Evolutionary conservation across 2,113 vertebrate genomes (phyloP).

Genomic region (Pitta sordida): DNA sequence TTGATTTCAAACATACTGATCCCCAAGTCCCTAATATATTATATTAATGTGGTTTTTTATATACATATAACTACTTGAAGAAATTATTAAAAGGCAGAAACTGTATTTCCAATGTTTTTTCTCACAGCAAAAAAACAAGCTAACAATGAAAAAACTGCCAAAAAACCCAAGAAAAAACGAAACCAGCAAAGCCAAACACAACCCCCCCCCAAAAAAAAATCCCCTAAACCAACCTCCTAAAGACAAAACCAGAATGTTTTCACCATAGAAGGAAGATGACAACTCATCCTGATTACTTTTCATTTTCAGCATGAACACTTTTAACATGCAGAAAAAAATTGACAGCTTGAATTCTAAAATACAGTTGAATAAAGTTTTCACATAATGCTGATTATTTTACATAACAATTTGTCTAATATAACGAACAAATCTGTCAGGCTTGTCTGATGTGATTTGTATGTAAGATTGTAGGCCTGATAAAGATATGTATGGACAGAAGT

Average conservation of each 20-base stretch:
- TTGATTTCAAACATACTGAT: not conserved
- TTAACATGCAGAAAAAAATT: not conserved
- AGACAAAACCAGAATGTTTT: not conserved
- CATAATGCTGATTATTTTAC: not conserved
- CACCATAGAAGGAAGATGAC: not conserved
- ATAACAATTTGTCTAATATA: not conserved
- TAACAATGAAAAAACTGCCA: not conserved
- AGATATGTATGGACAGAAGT: not conserved
- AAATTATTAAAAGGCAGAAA: not conserved
- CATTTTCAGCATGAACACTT: not conserved
- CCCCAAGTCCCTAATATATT: rapidly evolving
- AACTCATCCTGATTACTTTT: not conserved
- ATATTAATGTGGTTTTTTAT: not conserved
- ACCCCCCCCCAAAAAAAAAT: not conserved
- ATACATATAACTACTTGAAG: not conserved
- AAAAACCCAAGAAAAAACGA: not conserved
- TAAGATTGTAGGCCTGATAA: not conserved
- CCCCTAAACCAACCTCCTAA: not conserved
- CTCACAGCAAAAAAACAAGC: not conserved
- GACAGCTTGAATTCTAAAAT: not conserved
- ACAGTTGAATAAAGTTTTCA: not conserved
- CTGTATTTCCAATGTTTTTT: not conserved
- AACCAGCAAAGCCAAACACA: not conserved
- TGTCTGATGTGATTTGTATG: not conserved
- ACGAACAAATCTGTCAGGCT: not conserved